A percentile compares a stretch with the other conserved stretches of the same genome.
phyloP scores from a whole-genome alignment of 2,888 invertebrate genomes.

The Drosophila robusta region DNA sequence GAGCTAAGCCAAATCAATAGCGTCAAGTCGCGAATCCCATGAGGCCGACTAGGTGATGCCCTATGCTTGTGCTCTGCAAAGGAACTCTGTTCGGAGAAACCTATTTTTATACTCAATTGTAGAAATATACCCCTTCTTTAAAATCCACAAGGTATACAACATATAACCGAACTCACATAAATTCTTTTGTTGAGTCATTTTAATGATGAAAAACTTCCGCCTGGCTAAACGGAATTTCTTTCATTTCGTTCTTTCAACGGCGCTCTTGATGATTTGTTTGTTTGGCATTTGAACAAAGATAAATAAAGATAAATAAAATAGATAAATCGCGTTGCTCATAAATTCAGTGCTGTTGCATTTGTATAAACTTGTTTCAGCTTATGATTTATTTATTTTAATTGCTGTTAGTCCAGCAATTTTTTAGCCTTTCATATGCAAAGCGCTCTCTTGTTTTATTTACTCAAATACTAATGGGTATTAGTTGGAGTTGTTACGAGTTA shows the following conservation, averaged over 20 bases:
- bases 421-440: conserved; percentile 16
- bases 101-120: no score
- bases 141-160: no score
- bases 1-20: conserved; percentile 1
- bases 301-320: conserved; percentile 56
- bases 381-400: conserved; percentile 35
- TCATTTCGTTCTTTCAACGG: conserved; percentile 11
- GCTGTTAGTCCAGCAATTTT: conserved; percentile 14
- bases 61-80: background rate
- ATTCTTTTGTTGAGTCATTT: conserved; percentile 40
- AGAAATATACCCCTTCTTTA: no score
- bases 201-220: conserved; percentile 71
- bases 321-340: conserved; percentile 28
- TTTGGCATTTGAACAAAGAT: conserved; percentile 33
- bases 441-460: background rate
- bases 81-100: no score
- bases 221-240: conserved; percentile 15
- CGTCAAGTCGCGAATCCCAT: no score
- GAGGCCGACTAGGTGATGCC: conserved; percentile 23
- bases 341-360: conserved; percentile 17
- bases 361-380: conserved; percentile 12
- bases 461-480: conserved; percentile 7
- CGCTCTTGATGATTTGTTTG: conserved; percentile 58
- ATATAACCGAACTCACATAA: conserved; percentile 5
- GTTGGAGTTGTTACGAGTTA: conserved; percentile 1